These are phyloP conservation scores for Sympetrum striolatum DNA, from an alignment of 2,888 invertebrate species.

Conservation along the genomic window DNA sequence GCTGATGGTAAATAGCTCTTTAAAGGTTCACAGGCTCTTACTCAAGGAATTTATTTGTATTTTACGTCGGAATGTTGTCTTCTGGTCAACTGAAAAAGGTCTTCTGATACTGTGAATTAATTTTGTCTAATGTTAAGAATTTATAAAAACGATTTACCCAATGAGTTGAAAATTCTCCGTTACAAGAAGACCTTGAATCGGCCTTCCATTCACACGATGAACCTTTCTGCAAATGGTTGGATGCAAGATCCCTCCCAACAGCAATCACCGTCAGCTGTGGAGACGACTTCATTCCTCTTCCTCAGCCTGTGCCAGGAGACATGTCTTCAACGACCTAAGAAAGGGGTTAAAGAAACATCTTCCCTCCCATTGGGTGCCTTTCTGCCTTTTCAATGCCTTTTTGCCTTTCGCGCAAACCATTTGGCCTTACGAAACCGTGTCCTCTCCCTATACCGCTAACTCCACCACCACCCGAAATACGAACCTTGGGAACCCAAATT, in stretches of 20 bases:
- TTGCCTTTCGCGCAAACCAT: not conserved
- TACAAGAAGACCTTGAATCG: too few relatives aligned
- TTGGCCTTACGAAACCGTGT: conserved; percentile 16
- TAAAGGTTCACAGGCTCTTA: too few relatives aligned
- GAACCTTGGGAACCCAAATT: conserved; percentile 1
- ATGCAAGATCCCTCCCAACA: not conserved
- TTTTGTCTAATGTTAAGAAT: too few relatives aligned
- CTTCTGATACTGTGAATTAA: too few relatives aligned
- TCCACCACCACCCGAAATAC: not conserved
- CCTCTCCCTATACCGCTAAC: not conserved
- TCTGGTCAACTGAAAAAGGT: too few relatives aligned
- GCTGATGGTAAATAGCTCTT: too few relatives aligned
- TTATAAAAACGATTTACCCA: too few relatives aligned
- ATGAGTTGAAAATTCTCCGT: too few relatives aligned
- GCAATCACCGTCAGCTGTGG: not conserved
- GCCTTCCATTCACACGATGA: not conserved
- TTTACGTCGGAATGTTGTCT: too few relatives aligned
- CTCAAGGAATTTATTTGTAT: too few relatives aligned
- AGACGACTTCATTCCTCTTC: not conserved
- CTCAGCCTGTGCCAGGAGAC: not conserved
- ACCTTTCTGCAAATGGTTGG: not conserved
- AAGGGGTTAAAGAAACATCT: conserved; percentile 17
- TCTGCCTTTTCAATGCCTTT: conserved; percentile 18
- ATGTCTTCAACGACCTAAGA: not conserved
- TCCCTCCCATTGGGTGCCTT: not conserved